Conservation (phyloP, 37 sponge, comb jelly and placozoan species). For the Cladorhizidae sp. region DNA sequence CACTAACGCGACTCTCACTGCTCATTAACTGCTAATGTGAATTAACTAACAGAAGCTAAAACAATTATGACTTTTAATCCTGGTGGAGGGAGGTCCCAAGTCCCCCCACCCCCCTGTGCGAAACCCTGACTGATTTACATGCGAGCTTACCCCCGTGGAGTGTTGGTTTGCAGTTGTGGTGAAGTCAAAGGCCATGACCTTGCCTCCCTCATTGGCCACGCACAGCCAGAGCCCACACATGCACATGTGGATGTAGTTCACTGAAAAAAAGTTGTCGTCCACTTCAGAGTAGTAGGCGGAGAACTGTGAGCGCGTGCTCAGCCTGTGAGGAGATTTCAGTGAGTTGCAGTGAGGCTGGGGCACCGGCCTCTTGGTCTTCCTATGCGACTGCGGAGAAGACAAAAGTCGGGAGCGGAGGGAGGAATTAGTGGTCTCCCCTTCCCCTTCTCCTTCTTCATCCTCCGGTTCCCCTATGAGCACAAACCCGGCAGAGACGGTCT, state of each 20-base stretch:
- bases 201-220: slow-evolving; percentile 46
- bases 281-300: background rate
- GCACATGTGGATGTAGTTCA: slow-evolving; percentile 26
- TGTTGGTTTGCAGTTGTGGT: background rate
- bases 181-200: slow-evolving; percentile 55
- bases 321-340: background rate
- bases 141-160: slow-evolving; percentile 11
- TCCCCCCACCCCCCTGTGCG: too few species aligned
- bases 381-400: background rate
- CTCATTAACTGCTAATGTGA: too few species aligned
- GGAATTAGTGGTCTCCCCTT: too few species aligned
- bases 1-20: too few species aligned
- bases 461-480: too few species aligned
- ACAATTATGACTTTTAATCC: too few species aligned
- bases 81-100: too few species aligned
- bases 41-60: too few species aligned
- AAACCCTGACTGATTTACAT: too few species aligned
- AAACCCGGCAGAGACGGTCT: too few species aligned
- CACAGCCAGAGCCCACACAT: slow-evolving; percentile 32
- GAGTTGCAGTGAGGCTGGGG: background rate
- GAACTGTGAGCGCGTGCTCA: background rate
- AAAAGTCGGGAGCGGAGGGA: background rate
- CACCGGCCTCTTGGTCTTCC: background rate
- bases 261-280: slow-evolving; percentile 16
- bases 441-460: too few species aligned